Evolutionary conservation across 2,888 invertebrate genomes (phyloP), one percentile per base, ranked within the genome.

Genomic region (Liodrosophila aerea): DNA sequence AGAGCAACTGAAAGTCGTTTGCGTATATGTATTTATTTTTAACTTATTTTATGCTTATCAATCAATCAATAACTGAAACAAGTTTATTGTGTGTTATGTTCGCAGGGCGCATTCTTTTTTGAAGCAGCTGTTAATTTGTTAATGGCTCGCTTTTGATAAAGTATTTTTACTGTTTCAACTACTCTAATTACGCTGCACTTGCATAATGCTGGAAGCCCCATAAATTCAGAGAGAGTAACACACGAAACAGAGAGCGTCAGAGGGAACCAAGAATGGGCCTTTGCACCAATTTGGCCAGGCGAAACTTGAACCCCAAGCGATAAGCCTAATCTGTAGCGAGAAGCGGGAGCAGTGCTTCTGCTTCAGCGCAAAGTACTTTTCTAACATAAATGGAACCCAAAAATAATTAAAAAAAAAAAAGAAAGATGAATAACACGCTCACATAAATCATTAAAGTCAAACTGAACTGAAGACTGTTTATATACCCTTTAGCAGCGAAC

Each of bases 301-400:
- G 67, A 66, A 70, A 67, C 50, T 72, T 70, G 73, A 67, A 70
- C 70, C 54, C 34, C 11, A 1, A n/a, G 41, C 40, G 70, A 70
- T 70, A 73, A 70, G 51, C 13, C 40, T 58, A 62, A 73, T 70
- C 70, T 66, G 33, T 39, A 16, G 44, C 22, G 22, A 5, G 22
- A 22, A 22, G 22, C 22, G 22, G 22, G 22, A 41, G 44, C 15
- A 62, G 50, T n/a, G 31, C 44, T 36, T 61, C 13, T 40, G 52
- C 34, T 34, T 44, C 18, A 49, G 69, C 30, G 39, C 65, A 62
- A 70, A 70, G 58, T 70, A 13, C 51, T 50, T 7, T 31, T 4
- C 16, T 45, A 45, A 29, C 13, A 8, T 22, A 5, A 12, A 31
- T 2, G 36, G 0, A 53, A 44, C 11, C 22, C 1, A 9, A 16